A percentile compares a stretch with the other conserved stretches of the same genome.
Conservation (phyloP, 1,140 invertebrate genomes). For the Drosophila kanapiae region DNA sequence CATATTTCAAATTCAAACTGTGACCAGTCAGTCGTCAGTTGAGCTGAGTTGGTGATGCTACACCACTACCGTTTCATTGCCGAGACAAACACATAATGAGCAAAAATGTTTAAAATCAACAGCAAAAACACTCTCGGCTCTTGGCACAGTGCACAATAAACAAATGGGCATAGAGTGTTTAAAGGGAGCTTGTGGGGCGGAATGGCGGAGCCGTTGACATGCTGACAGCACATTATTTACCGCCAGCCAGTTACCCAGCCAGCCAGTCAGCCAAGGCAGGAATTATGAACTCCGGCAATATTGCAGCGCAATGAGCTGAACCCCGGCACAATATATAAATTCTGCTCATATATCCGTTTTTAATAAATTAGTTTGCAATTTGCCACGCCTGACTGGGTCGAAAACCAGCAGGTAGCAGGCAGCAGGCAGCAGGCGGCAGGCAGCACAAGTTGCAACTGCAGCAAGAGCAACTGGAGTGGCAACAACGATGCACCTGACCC, state of each 20-base stretch:
- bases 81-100: conserved; percentile 46
- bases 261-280: not conserved
- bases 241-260: not conserved
- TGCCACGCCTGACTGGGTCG: conserved; percentile 50
- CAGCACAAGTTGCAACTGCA: conserved; percentile 32
- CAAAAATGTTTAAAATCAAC: conserved; percentile 49
- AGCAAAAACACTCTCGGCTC: conserved; percentile 4
- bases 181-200: not conserved
- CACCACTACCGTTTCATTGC: conserved; percentile 1
- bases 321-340: conserved; percentile 39
- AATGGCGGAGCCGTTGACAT: conserved; percentile 50
- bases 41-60: conserved; percentile 13
- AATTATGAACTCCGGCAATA: conserved; percentile 60
- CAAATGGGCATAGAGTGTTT: conserved; percentile 24
- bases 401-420: conserved; percentile 10
- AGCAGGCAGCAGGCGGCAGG: not conserved
- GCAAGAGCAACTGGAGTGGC: conserved; percentile 36
- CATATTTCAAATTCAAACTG: conserved; percentile 54
- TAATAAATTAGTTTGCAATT: conserved; percentile 67
- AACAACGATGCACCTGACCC: conserved; percentile 15
- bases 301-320: conserved; percentile 48
- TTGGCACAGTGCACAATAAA: conserved; percentile 18
- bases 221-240: conserved; percentile 69
- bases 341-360: conserved; percentile 60
- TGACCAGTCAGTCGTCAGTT: conserved; percentile 16